Evolutionary conservation across 2,888 invertebrate species (phyloP), one percentile per base, ranked within the genome.

Genomic region (Metopia argyrocephala): DNA sequence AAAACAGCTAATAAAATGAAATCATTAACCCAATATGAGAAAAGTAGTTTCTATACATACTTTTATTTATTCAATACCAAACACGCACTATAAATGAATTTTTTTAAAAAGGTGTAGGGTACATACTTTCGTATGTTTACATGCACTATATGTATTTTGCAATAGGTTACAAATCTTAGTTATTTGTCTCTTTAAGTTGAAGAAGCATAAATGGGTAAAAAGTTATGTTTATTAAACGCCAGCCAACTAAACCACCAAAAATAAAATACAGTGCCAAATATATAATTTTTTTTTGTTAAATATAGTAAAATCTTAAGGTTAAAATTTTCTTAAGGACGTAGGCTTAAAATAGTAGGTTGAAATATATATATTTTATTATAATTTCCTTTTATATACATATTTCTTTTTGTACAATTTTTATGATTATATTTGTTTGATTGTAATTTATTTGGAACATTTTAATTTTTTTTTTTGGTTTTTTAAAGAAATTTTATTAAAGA

Each of bases 161-260:
- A n/a, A n/a, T n/a, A n/a, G n/a, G n/a, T n/a, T n/a, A n/a, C n/a
- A n/a, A n/a, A n/a, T n/a, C n/a, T n/a, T n/a, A n/a, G n/a, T n/a
- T n/a, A n/a, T n/a, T n/a, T n/a, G n/a, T n/a, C n/a, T n/a, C n/a
- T n/a, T n/a, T n/a, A n/a, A n/a, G n/a, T n/a, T n/a, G n/a, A n/a
- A n/a, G n/a, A n/a, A n/a, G n/a, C n/a, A n/a, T n/a, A n/a, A n/a
- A n/a, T n/a, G n/a, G n/a, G n/a, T n/a, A 54, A 45, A 54, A 45
- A 38, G 4, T 9, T 3, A n/a, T n/a, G 3, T 38, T 38, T 12
- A 15, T 38, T 31, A 48, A 52, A 57, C 52, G 68, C 78, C 78
- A 82, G 68, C 79, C 79, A 79, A 79, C 78, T 71, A 70, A 75
- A 75, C 71, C 76, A 70, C 73, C 71, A 82, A 69, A 38, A 65